Conservation (phyloP, 2,113 vertebrate species). For the Scolopax mira region DNA sequence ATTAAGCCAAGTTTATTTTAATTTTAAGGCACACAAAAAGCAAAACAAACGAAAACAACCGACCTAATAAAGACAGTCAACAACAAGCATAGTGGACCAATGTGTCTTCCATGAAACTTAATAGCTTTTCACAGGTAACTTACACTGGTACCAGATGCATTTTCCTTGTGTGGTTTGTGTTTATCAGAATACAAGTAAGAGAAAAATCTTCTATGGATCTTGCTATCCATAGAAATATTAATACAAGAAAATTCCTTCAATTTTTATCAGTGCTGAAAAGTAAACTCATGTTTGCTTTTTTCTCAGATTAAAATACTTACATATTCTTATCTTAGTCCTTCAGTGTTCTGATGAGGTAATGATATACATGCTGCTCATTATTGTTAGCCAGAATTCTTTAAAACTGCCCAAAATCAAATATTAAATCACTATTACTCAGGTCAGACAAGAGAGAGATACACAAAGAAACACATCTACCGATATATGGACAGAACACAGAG, state of each 20-base stretch:
- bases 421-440: not conserved
- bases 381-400: not conserved
- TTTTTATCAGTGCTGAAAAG: not conserved
- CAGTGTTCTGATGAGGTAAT: not conserved
- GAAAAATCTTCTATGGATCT: not conserved
- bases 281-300: not conserved
- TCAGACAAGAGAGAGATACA: not conserved
- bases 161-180: not conserved
- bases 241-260: not conserved
- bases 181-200: not conserved
- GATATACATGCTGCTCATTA: not conserved
- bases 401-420: not conserved
- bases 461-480: slow-evolving; percentile 22
- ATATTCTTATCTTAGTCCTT: not conserved
- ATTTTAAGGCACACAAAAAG: not conserved
- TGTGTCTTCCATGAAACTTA: not conserved
- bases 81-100: accelerated
- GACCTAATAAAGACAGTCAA: not conserved
- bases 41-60: not conserved
- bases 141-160: not conserved
- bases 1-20: not conserved
- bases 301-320: not conserved
- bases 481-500: not conserved
- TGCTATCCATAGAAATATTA: not conserved
- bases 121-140: not conserved